A percentile compares a stretch with the other conserved stretches of the same genome.
Evolutionary conservation across 2,888 invertebrate species (phyloP).

Genomic region (Carcina quercana): DNA sequence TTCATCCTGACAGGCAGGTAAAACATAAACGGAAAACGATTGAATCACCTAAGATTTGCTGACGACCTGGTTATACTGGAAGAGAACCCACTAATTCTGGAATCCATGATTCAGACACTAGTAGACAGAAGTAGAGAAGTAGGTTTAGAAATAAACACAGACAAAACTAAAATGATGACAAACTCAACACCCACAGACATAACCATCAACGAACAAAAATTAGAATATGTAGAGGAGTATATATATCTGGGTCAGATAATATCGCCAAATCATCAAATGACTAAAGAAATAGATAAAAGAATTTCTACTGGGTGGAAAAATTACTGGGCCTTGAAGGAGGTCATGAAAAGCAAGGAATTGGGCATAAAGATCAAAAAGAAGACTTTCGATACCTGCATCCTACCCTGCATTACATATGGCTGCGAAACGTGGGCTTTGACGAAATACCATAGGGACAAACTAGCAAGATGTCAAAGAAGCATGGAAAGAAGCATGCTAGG

Average conservation of each 20-base stretch:
- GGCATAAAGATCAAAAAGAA: conserved; percentile 4
- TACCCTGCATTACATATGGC: conserved; percentile 9
- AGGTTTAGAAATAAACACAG: not conserved
- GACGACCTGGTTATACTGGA: conserved; percentile 15
- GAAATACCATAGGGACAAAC: not conserved
- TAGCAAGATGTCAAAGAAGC: conserved; percentile 4
- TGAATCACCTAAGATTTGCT: conserved; percentile 10
- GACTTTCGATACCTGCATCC: conserved; percentile 9
- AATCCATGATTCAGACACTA: not conserved
- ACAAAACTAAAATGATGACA: conserved; percentile 11
- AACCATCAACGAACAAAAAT: conserved; percentile 9
- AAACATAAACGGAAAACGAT: conserved; percentile 7
- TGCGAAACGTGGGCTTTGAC: conserved; percentile 7
- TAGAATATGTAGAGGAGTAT: conserved; percentile 14
- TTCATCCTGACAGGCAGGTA: too few relatives aligned
- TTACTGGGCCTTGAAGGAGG: conserved; percentile 12
- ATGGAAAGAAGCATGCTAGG: conserved; percentile 8
- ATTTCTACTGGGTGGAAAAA: conserved; percentile 12
- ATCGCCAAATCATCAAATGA: conserved; percentile 8
- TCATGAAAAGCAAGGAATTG: conserved; percentile 11
- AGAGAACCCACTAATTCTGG: not conserved
- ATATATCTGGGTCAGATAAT: conserved; percentile 17
- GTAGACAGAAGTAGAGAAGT: not conserved
- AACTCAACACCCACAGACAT: conserved; percentile 2
- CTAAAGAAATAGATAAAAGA: conserved; percentile 16